Evolutionary conservation across 2,888 invertebrate genomes (phyloP).

Genomic region (Scaptomyza flava): DNA sequence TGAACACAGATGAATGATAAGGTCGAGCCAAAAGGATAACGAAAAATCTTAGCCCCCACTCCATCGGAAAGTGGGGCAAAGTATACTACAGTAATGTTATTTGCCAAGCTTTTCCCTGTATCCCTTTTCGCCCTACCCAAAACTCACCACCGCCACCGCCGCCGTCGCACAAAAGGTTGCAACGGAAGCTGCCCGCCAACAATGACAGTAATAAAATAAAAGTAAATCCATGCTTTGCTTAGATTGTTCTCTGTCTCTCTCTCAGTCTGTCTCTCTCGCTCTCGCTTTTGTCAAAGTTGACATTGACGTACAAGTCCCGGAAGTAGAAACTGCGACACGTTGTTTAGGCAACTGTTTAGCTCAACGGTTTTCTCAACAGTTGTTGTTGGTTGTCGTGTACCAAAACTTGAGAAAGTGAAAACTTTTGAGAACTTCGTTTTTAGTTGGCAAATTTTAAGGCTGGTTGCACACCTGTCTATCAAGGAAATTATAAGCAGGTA

Average conservation of each 20-base stretch:
- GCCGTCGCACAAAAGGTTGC: conserved; percentile 33
- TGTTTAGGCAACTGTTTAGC: conserved; percentile 61
- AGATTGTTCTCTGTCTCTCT: neutral
- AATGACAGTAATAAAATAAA: conserved; percentile 80
- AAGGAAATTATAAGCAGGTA: neutral
- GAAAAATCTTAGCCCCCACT: conserved; percentile 27
- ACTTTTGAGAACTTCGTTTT: conserved; percentile 38
- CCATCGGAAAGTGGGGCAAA: conserved; percentile 23
- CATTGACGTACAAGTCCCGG: conserved; percentile 74
- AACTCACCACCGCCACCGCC: neutral
- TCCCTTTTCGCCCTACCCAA: neutral
- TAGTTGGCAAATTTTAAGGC: conserved; percentile 1
- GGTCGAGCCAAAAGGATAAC: conserved; percentile 68
- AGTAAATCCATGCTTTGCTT: conserved; percentile 73
- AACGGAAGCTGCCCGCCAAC: conserved; percentile 53
- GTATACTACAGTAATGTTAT: conserved; percentile 27
- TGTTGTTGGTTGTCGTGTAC: conserved; percentile 31
- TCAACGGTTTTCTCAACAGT: conserved; percentile 48
- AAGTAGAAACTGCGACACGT: conserved; percentile 56
- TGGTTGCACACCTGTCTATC: neutral
- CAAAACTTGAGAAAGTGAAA: conserved; percentile 50
- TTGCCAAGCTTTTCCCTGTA: conserved; percentile 9
- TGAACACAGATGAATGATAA: conserved; percentile 69
- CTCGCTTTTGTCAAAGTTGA: conserved; percentile 71
- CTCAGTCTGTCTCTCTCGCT: neutral